phyloP scores from a whole-genome alignment of 1,140 invertebrate genomes.

The Berghia stephanieae region DNA sequence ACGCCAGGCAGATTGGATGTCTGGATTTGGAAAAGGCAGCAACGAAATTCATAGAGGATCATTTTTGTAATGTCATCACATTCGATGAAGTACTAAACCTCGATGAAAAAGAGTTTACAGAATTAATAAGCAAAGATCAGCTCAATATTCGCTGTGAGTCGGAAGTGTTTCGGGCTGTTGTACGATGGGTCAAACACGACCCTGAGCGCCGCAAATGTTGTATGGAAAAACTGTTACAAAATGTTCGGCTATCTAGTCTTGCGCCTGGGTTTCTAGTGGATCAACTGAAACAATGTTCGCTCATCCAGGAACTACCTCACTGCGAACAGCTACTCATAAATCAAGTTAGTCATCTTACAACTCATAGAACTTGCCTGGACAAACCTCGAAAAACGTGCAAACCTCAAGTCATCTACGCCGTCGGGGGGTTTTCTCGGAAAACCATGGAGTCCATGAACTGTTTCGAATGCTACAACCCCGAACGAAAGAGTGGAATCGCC shows the following conservation, averaged over 20 bases:
- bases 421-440: slow-evolving; percentile 87
- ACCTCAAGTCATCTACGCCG: slow-evolving; percentile 82
- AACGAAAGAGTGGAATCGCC: slow-evolving; percentile 83
- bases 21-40: slow-evolving; percentile 83
- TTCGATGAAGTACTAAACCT: slow-evolving; percentile 90
- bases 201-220: slow-evolving; percentile 82
- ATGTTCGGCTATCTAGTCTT: slow-evolving; percentile 88
- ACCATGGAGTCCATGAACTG: slow-evolving; percentile 76
- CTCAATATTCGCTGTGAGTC: slow-evolving; percentile 80
- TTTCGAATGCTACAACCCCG: slow-evolving; percentile 86
- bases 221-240: slow-evolving; percentile 86
- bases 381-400: slow-evolving; percentile 56
- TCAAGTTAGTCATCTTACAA: slow-evolving; percentile 80
- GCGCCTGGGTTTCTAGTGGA: slow-evolving; percentile 89
- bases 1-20: slow-evolving; percentile 90
- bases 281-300: slow-evolving; percentile 88
- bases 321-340: slow-evolving; percentile 88
- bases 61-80: slow-evolving; percentile 88
- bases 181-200: slow-evolving; percentile 89
- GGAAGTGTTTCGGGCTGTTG: slow-evolving; percentile 88
- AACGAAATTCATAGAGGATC: slow-evolving; percentile 87
- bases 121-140: slow-evolving; percentile 84
- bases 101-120: slow-evolving; percentile 80
- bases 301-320: slow-evolving; percentile 81
- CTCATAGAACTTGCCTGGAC: slow-evolving; percentile 56